These are phyloP conservation scores for Mythimna pallens DNA, from an alignment of 2,888 invertebrate species.

Conservation along the genomic window DNA sequence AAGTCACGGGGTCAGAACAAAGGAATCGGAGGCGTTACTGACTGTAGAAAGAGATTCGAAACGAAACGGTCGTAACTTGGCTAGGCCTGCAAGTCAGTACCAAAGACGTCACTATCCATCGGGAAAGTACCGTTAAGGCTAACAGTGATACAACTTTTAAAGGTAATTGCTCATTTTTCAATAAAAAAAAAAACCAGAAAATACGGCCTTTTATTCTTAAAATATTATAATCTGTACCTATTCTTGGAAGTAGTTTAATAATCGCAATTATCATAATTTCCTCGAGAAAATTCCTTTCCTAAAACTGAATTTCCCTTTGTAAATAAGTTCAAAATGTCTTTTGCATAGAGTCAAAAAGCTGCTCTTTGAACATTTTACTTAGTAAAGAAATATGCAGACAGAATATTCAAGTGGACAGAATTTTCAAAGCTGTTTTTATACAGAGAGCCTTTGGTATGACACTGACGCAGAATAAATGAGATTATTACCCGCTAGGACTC, in stretches of 20 bases:
- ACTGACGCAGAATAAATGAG: conserved; percentile 36
- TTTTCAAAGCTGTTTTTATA: conserved; percentile 28
- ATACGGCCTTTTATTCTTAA: neutral
- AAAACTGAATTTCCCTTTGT: neutral
- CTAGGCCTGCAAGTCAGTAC: no score
- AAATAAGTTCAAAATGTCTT: conserved; percentile 22
- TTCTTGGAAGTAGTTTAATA: neutral
- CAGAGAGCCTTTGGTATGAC: conserved; percentile 15
- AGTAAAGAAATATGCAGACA: conserved; percentile 7
- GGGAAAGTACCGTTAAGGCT: no score
- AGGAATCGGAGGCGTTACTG: no score
- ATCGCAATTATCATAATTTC: neutral
- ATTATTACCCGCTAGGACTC: conserved; percentile 10
- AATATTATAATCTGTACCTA: neutral
- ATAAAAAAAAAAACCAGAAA: neutral
- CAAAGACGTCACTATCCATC: no score
- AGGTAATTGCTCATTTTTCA: neutral
- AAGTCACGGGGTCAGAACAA: no score
- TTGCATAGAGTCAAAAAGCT: conserved; percentile 10
- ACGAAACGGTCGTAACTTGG: no score
- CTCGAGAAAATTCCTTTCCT: neutral
- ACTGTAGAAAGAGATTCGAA: no score
- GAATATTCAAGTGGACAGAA: conserved; percentile 31
- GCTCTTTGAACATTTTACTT: neutral
- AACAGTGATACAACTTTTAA: no score